Evolutionary conservation across 2,797 vertebrate species (phyloP).

Genomic region (Mormyrops attenuatus): DNA sequence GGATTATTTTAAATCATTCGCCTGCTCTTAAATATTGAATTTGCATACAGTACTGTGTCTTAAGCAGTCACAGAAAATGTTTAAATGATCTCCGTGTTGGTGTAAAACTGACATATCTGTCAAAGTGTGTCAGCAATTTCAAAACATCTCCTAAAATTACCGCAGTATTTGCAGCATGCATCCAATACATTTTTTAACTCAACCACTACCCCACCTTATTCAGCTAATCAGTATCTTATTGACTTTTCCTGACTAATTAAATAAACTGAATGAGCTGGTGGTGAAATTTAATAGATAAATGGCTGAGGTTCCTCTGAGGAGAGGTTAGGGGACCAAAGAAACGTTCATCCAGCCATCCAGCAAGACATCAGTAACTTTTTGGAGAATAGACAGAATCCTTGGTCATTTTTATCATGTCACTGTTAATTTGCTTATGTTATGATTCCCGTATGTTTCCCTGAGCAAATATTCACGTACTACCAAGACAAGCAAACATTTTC

Average conservation of each 20-base stretch:
- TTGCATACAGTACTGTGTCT: not conserved
- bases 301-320: not conserved
- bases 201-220: not conserved
- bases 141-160: not conserved
- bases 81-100: not conserved
- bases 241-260: not conserved
- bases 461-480: not conserved
- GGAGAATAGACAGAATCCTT: not conserved
- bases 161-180: not conserved
- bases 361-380: not conserved
- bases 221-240: not conserved
- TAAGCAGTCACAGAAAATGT: not conserved
- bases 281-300: not conserved
- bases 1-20: conserved; percentile 64
- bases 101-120: not conserved
- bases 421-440: not conserved
- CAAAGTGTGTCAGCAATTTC: not conserved
- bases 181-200: not conserved
- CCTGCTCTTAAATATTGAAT: conserved; percentile 46
- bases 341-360: not conserved
- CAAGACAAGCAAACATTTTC: not conserved
- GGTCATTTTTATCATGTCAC: not conserved
- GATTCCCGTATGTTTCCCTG: not conserved
- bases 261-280: not conserved
- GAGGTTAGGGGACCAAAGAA: not conserved